These are phyloP conservation scores for Zapornia atra DNA, from an alignment of 2,113 vertebrate genomes.

Conservation along the genomic window DNA sequence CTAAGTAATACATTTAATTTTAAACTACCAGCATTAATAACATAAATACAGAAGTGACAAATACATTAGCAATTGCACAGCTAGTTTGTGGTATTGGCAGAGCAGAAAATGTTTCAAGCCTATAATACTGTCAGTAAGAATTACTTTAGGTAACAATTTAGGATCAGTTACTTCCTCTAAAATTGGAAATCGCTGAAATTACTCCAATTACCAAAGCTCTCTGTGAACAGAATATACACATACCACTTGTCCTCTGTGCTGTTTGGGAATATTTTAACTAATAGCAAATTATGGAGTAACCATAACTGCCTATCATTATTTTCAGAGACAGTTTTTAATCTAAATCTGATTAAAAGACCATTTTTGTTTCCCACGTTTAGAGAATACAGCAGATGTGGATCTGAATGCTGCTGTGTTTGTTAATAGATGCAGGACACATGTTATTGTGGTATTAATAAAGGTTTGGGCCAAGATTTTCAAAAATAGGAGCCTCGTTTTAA, in stretches of 20 bases:
- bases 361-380: constrained; percentile 17
- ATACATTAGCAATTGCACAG: background rate
- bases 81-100: background rate
- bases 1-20: background rate
- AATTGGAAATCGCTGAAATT: constrained; percentile 21
- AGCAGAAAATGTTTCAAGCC: background rate
- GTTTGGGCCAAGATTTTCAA: constrained; percentile 45
- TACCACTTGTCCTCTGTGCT: background rate
- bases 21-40: background rate
- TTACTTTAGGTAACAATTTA: constrained; percentile 12
- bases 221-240: background rate
- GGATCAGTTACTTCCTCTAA: constrained; percentile 19
- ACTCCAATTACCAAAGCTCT: background rate
- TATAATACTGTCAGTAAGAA: constrained; percentile 4
- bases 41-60: constrained; percentile 7
- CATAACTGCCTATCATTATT: background rate
- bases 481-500: constrained; percentile 42
- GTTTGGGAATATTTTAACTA: background rate
- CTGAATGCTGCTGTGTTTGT: background rate
- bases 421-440: constrained; percentile 12
- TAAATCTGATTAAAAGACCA: constrained; percentile 8
- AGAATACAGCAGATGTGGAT: constrained; percentile 30
- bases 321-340: constrained; percentile 12
- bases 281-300: background rate
- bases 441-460: constrained; percentile 20